Conservation (phyloP, 2,113 vertebrate genomes). For the Anser brachyrhynchus region DNA sequence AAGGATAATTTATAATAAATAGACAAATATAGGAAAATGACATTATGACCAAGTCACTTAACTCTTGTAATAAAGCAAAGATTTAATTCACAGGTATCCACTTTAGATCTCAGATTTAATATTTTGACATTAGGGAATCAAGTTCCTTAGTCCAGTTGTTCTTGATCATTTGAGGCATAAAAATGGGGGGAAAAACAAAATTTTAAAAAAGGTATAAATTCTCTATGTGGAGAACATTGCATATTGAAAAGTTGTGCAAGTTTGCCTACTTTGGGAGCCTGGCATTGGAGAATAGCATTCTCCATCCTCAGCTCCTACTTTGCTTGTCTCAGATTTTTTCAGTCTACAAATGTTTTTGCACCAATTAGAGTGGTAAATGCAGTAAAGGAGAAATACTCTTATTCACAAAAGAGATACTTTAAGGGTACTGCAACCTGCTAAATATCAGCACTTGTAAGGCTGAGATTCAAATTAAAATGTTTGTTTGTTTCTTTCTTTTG, state of each 20-base stretch:
- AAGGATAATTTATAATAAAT: neutral
- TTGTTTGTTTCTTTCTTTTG: too few relatives aligned
- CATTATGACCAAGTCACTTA: neutral
- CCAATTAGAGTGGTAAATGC: neutral
- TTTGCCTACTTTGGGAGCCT: neutral
- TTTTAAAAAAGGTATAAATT: neutral
- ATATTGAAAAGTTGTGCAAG: neutral
- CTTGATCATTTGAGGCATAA: neutral
- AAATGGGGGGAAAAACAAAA: neutral
- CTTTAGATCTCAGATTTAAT: neutral
- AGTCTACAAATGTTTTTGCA: neutral
- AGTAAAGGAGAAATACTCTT: neutral
- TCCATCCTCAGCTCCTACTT: neutral
- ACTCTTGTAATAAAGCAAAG: neutral
- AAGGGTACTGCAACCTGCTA: neutral
- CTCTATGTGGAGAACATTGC: rapidly evolving
- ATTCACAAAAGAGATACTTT: neutral
- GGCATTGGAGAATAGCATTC: neutral
- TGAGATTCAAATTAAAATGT: neutral
- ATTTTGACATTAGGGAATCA: neutral
- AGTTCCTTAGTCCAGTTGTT: neutral
- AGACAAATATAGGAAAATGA: neutral
- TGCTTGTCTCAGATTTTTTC: neutral
- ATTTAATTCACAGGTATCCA: neutral
- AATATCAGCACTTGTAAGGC: neutral